These are phyloP conservation scores for Aphidius ervi DNA, from an alignment of 1,140 invertebrate genomes.

Conservation along the genomic window DNA sequence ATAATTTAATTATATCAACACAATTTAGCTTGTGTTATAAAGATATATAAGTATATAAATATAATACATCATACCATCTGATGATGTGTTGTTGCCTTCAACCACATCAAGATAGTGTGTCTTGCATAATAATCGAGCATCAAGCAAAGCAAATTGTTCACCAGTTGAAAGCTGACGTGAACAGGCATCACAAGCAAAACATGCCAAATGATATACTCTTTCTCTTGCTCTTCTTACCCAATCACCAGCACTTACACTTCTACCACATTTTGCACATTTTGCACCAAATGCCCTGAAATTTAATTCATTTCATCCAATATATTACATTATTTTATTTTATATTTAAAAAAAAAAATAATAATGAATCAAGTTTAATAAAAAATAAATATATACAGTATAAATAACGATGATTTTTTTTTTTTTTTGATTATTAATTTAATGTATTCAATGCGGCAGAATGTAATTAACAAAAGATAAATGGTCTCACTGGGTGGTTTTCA, in stretches of 20 bases:
- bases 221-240: conserved; percentile 94
- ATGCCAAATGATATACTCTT: conserved; percentile 97
- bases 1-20: background rate
- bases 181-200: conserved; percentile 97
- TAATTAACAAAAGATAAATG: conserved; percentile 22
- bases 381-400: background rate
- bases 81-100: conserved; percentile 83
- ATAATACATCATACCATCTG: conserved; percentile 63
- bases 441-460: conserved; percentile 7
- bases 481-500: conserved; percentile 15
- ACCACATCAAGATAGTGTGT: conserved; percentile 92
- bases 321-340: too few relatives aligned
- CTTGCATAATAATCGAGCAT: conserved; percentile 90
- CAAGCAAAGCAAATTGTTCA: conserved; percentile 94
- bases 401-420: too few relatives aligned
- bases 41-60: background rate
- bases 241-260: conserved; percentile 87
- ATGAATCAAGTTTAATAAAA: background rate
- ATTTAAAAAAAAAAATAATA: background rate
- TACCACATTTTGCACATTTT: conserved; percentile 92
- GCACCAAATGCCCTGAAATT: conserved; percentile 84
- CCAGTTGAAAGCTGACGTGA: conserved; percentile 94
- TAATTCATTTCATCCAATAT: background rate
- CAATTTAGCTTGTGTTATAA: background rate
- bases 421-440: conserved; percentile 6